Evolutionary conservation across 2,113 vertebrate genomes (phyloP).

Genomic region (Cryptomyrus ogoouensis): DNA sequence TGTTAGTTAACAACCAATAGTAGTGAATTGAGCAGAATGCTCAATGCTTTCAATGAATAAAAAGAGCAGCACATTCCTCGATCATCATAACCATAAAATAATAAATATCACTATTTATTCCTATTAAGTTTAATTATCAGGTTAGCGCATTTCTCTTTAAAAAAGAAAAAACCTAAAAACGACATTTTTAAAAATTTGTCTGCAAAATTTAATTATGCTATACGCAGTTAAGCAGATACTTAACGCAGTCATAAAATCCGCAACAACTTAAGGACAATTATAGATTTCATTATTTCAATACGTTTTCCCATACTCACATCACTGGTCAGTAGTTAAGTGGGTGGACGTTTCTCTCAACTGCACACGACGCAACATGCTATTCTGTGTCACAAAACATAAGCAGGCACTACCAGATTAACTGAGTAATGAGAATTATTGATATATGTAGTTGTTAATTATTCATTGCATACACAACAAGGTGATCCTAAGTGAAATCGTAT

Average conservation of each 20-base stretch:
- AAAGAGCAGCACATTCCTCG: not conserved
- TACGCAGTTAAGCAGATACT: not conserved
- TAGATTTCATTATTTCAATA: not conserved
- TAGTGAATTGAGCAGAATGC: not conserved
- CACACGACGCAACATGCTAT: not conserved
- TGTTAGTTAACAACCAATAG: not conserved
- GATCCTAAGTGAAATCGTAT: not conserved
- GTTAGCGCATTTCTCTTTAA: not conserved
- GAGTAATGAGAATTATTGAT: not conserved
- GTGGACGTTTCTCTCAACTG: not conserved
- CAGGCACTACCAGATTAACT: not conserved
- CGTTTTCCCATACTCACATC: not conserved
- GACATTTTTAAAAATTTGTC: not conserved
- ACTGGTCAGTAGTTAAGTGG: not conserved
- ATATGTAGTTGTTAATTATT: not conserved
- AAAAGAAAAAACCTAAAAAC: not conserved
- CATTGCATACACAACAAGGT: not conserved
- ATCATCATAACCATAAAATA: not conserved
- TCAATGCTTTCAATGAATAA: not conserved
- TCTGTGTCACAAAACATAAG: not conserved
- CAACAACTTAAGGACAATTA: not conserved
- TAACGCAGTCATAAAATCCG: not conserved
- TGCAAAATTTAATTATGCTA: not conserved
- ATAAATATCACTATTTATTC: not conserved
- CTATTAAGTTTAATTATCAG: not conserved